Percentiles rank a stretch among this genome's conserved stretches.
Conservation (phyloP, 2,888 invertebrate species). For the Bellardia bayeri region DNA sequence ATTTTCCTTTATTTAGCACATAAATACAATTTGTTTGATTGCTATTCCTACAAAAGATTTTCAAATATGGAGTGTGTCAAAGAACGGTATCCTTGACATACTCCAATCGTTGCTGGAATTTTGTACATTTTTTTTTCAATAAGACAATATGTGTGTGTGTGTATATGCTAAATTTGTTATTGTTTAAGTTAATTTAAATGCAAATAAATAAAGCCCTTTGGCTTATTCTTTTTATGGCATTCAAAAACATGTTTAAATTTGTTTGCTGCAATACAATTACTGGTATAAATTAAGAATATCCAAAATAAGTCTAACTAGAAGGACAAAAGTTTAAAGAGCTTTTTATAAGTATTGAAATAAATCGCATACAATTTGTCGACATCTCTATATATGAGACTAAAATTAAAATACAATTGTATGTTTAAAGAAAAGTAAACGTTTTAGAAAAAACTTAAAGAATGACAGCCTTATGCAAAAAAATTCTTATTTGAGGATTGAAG, state of each 20-base stretch:
- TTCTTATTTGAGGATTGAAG: too few relatives aligned
- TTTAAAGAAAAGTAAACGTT: too few relatives aligned
- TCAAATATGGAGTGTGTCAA: too few relatives aligned
- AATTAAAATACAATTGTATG: too few relatives aligned
- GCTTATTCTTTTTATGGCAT: neutral
- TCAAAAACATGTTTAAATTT: neutral
- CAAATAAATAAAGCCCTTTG: neutral
- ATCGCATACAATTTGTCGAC: neutral
- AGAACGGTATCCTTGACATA: too few relatives aligned
- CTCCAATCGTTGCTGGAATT: too few relatives aligned
- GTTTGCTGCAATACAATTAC: neutral
- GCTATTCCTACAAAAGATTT: neutral
- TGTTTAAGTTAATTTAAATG: constrained; percentile 6
- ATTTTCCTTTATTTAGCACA: too few relatives aligned
- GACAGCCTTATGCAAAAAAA: too few relatives aligned
- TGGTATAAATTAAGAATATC: constrained; percentile 6
- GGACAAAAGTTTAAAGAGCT: neutral
- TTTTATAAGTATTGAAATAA: neutral
- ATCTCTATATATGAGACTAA: too few relatives aligned
- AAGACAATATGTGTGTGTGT: constrained; percentile 23
- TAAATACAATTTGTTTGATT: too few relatives aligned
- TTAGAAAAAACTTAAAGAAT: too few relatives aligned
- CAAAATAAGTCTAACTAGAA: neutral
- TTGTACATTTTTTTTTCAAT: neutral
- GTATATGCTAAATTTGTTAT: neutral